Conservation (phyloP, 2,888 invertebrate genomes). For the Sericinus montela region DNA sequence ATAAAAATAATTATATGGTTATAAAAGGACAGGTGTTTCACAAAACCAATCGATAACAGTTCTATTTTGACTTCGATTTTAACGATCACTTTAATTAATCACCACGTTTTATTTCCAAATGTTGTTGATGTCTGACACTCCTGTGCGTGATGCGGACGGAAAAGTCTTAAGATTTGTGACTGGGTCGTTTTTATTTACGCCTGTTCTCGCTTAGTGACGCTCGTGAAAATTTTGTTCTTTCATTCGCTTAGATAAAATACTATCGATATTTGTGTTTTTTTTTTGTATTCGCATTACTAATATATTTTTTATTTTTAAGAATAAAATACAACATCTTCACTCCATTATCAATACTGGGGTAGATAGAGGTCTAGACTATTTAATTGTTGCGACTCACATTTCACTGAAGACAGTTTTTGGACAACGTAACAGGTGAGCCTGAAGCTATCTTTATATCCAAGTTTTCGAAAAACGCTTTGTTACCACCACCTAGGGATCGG, state of each 20-base stretch:
- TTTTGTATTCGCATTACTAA: background rate
- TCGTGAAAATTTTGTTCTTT: conserved; percentile 16
- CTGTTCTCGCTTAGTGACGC: background rate
- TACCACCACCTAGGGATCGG: too few species aligned
- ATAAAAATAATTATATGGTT: background rate
- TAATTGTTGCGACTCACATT: too few species aligned
- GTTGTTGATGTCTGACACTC: conserved; percentile 39
- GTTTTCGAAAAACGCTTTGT: too few species aligned
- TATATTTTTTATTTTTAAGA: too few species aligned
- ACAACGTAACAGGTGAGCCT: too few species aligned
- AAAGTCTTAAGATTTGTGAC: conserved; percentile 53
- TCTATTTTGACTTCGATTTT: conserved; percentile 4
- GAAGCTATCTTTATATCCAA: too few species aligned
- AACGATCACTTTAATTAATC: conserved; percentile 19
- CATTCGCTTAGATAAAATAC: conserved; percentile 13
- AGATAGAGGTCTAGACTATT: too few species aligned
- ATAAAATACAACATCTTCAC: too few species aligned
- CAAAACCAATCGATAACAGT: conserved; percentile 1
- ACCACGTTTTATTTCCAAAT: conserved; percentile 19
- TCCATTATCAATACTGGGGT: too few species aligned
- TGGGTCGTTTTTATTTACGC: conserved; percentile 20
- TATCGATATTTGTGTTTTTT: background rate
- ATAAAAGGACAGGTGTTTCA: conserved; percentile 11
- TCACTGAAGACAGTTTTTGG: too few species aligned
- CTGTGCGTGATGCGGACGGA: conserved; percentile 43